Percentiles rank a stretch among this genome's conserved stretches.
phyloP scores from a whole-genome alignment of 2,113 vertebrate species.

The Cepphus grylle region DNA sequence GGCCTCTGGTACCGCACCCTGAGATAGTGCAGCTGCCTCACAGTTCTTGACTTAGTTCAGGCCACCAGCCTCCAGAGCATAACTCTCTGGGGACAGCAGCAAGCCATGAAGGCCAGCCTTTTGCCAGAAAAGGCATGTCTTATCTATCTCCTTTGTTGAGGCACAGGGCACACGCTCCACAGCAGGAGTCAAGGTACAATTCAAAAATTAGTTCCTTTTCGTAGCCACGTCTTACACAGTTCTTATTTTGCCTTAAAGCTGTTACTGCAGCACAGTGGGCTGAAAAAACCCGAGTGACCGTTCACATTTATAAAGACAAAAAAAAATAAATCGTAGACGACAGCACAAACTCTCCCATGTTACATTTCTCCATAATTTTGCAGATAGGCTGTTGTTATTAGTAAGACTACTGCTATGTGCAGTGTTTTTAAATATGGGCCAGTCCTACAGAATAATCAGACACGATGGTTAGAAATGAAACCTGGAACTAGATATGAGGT shows the following conservation, averaged over 20 bases:
- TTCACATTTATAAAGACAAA: not conserved
- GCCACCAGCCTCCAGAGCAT: rapidly evolving
- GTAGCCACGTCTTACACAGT: not conserved
- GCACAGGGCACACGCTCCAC: not conserved
- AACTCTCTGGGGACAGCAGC: not conserved
- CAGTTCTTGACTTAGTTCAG: not conserved
- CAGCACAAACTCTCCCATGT: not conserved
- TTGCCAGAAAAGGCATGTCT: not conserved
- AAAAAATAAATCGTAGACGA: not conserved
- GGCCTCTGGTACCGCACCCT: not conserved
- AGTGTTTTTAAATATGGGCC: not conserved
- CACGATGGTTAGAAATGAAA: not conserved
- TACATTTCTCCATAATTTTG: not conserved
- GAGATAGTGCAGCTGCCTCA: not conserved
- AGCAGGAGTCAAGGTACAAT: not conserved
- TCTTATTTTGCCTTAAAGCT: not conserved
- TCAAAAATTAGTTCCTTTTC: not conserved
- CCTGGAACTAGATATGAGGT: not conserved
- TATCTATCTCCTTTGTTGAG: rapidly evolving
- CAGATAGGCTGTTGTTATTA: not conserved
- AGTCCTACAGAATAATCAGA: not conserved
- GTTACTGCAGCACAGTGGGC: not conserved
- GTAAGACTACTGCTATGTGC: not conserved
- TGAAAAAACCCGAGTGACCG: not conserved
- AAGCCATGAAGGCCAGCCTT: not conserved